phyloP scores from a whole-genome alignment of 2,797 vertebrate genomes.

The Linurgus olivaceus region DNA sequence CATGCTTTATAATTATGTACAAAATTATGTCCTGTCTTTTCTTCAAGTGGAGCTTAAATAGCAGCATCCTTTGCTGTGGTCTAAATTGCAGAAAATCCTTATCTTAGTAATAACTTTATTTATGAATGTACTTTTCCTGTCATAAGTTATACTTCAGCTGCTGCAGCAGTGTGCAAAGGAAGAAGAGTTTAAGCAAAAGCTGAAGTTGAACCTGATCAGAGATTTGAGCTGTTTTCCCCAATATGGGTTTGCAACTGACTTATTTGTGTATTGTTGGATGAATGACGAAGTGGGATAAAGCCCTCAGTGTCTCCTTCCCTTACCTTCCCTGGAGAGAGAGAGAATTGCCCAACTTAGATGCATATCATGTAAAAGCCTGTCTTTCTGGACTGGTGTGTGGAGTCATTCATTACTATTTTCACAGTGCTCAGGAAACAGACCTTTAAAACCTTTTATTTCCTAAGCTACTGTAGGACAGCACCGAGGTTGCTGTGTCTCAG shows the following conservation, averaged over 20 bases:
- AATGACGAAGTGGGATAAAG: not conserved
- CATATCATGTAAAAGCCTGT: not conserved
- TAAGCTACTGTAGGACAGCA: not conserved
- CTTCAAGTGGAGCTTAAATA: not conserved
- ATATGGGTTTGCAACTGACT: not conserved
- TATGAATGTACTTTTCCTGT: not conserved
- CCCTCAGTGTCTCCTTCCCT: not conserved
- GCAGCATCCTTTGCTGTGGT: not conserved
- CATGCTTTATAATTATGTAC: not conserved
- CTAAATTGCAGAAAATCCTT: slow-evolving; percentile 9
- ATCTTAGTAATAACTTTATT: slow-evolving; percentile 1
- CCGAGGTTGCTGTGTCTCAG: not conserved
- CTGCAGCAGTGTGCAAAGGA: not conserved
- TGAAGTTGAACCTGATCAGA: not conserved
- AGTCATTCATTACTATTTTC: not conserved
- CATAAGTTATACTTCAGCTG: not conserved
- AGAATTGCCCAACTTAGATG: not conserved
- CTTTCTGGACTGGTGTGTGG: not conserved
- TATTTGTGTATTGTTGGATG: not conserved
- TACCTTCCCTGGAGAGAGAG: not conserved
- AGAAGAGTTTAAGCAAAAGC: not conserved
- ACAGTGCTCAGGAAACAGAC: not conserved
- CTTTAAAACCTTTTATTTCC: not conserved
- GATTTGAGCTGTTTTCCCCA: not conserved
- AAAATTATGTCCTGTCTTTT: not conserved